Percentiles rank a stretch among this genome's conserved stretches.
phyloP scores from a whole-genome alignment of 1,140 invertebrate species.

The Mya arenaria region DNA sequence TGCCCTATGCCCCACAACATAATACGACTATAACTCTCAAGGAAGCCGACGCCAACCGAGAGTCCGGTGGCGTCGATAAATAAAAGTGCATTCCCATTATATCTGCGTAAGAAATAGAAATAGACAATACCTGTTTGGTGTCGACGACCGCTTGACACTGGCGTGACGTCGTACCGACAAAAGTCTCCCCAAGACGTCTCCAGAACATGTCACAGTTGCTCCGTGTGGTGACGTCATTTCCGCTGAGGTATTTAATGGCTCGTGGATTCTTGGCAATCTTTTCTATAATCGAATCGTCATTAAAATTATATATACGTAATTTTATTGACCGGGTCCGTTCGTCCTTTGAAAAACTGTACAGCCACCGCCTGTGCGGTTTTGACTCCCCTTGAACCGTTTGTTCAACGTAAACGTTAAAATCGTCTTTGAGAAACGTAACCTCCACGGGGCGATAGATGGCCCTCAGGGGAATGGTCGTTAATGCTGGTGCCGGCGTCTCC shows the following conservation, averaged over 20 bases:
- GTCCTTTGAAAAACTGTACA: conserved; percentile 52
- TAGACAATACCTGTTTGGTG: conserved; percentile 20
- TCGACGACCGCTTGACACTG: conserved; percentile 36
- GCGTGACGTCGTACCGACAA: conserved; percentile 46
- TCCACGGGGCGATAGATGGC: conserved; percentile 50
- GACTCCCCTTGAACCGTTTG: conserved; percentile 28
- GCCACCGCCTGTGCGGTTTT: conserved; percentile 45
- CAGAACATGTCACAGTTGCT: conserved; percentile 50
- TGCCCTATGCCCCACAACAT: too few relatives aligned
- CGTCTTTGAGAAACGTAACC: conserved; percentile 41
- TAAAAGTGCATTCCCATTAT: too few relatives aligned
- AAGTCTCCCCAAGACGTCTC: conserved; percentile 38
- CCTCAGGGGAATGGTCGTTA: conserved; percentile 37
- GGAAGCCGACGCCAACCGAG: too few relatives aligned
- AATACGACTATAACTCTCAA: too few relatives aligned
- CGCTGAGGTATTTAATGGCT: conserved; percentile 35
- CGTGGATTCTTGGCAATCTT: conserved; percentile 45
- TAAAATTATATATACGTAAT: conserved; percentile 42
- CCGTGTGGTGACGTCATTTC: conserved; percentile 27
- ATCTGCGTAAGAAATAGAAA: too few relatives aligned
- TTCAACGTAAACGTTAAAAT: conserved; percentile 51
- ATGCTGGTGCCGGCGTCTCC: conserved; percentile 22
- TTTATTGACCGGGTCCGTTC: conserved; percentile 27
- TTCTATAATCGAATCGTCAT: conserved; percentile 32
- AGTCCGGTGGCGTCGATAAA: too few relatives aligned